phyloP scores from a whole-genome alignment of 2,113 vertebrate genomes.

The Psophia crepitans region DNA sequence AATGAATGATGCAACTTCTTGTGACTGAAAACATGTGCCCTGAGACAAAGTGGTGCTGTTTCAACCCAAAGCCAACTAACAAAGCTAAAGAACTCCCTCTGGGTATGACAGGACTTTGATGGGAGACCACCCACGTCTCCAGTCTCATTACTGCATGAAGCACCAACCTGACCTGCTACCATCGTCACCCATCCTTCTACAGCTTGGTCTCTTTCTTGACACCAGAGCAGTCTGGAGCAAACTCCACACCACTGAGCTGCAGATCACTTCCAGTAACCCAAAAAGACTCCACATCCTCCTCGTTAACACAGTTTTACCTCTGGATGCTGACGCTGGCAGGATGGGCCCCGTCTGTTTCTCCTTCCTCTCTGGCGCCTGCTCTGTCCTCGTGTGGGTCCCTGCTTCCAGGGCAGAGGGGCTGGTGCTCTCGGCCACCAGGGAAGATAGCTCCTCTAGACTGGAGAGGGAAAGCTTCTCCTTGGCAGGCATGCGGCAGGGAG shows the following conservation, averaged over 20 bases:
- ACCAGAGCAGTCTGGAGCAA: not conserved
- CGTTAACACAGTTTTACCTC: not conserved
- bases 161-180: not conserved
- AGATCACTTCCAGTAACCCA: not conserved
- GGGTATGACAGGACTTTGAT: not conserved
- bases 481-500: slow-evolving; percentile 80
- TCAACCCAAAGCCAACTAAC: not conserved
- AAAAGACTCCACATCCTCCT: not conserved
- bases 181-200: not conserved
- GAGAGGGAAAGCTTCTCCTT: slow-evolving; percentile 82
- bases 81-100: not conserved
- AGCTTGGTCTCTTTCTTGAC: not conserved
- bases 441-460: slow-evolving; percentile 75
- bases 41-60: not conserved
- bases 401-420: slow-evolving; percentile 2
- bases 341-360: slow-evolving; percentile 41
- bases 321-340: not conserved
- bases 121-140: not conserved
- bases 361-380: slow-evolving; percentile 14
- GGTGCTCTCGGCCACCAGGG: slow-evolving; percentile 57
- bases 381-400: not conserved
- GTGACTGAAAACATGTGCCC: not conserved
- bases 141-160: not conserved
- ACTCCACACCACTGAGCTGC: not conserved
- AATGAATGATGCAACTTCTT: not conserved